Percentiles rank a stretch among this genome's conserved stretches.
Evolutionary conservation across 2,797 vertebrate genomes (phyloP).

Genomic region (Enteromius anoplus): DNA sequence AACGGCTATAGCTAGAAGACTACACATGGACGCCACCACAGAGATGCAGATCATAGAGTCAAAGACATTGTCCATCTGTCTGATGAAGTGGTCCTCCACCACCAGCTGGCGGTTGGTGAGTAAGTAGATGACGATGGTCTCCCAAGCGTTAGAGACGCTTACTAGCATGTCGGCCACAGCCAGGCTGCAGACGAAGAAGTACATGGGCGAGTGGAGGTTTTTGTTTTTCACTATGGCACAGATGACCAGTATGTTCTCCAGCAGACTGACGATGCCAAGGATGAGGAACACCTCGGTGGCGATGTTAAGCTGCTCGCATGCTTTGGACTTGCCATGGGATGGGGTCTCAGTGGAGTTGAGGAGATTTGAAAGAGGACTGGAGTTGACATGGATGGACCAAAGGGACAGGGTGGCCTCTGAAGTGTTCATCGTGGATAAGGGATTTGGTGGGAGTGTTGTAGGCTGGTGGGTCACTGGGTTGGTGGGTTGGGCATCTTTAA

Average conservation of each 20-base stretch:
- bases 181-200: conserved; percentile 88
- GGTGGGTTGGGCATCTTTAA: conserved; percentile 29
- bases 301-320: conserved; percentile 84
- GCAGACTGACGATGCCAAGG: conserved; percentile 83
- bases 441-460: not conserved
- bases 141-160: conserved; percentile 86
- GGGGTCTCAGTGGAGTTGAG: conserved; percentile 39
- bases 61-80: conserved; percentile 86
- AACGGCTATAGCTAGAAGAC: conserved; percentile 86
- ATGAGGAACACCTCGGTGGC: conserved; percentile 85
- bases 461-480: conserved; percentile 32
- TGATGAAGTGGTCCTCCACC: conserved; percentile 78
- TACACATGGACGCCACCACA: conserved; percentile 87
- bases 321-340: conserved; percentile 52
- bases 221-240: conserved; percentile 86
- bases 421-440: conserved; percentile 54
- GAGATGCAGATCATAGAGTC: conserved; percentile 90
- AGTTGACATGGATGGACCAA: conserved; percentile 49
- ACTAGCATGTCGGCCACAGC: conserved; percentile 89
- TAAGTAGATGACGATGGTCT: conserved; percentile 85
- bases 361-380: conserved; percentile 17
- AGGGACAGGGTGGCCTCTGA: conserved; percentile 40
- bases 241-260: conserved; percentile 87
- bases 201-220: conserved; percentile 89
- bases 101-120: conserved; percentile 77